Base-by-base conservation (phyloP, 2,888 invertebrate genomes). In the Metalampra italica region DNA sequence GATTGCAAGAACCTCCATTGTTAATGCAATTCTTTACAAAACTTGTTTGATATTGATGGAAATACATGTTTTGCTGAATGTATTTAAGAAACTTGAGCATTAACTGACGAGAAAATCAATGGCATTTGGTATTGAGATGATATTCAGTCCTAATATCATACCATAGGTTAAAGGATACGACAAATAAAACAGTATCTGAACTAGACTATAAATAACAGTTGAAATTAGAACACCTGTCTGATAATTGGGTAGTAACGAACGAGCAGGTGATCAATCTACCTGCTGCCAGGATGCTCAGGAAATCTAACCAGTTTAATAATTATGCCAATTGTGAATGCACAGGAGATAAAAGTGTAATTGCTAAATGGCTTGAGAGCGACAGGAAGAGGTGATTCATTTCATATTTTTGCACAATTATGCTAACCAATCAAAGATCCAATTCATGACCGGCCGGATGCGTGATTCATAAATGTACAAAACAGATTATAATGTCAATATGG, bases 351-450 rank as follows among this genome's bases (percentile, higher is more conserved):
- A 32, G 11, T 2, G 9, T 32, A 9, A 32, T 32, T 32, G 32
- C 7, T 32, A 8, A 32, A 8, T 32, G 32, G 34, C 22, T 43
- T 46, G 29, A 34, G 29, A n/a, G 42, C 53, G 59, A 63, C 69
- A 71, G 74, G 74, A 74, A 71, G 67, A 62, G 36, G 57, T 79
- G 79, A 81, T 53, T 80, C 82, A 80, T 63, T 43, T 45, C 44
- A 50, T 41, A 59, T 56, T 51, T 22, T 64, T 57, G 56, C 51
- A 56, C 59, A 64, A 62, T 66, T 62, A 69, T 64, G 63, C 62
- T 59, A 68, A 57, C 59, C 65, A 71, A 79, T 77, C 71, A 74
- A 75, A 75, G 68, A 58, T 60, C 56, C 65, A 66, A 71, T 73
- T 68, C 66, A 64, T 64, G 49, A 62, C 66, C 59, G 60, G 63